Conservation (phyloP, 2,113 vertebrate genomes). For the Athene noctua region DNA sequence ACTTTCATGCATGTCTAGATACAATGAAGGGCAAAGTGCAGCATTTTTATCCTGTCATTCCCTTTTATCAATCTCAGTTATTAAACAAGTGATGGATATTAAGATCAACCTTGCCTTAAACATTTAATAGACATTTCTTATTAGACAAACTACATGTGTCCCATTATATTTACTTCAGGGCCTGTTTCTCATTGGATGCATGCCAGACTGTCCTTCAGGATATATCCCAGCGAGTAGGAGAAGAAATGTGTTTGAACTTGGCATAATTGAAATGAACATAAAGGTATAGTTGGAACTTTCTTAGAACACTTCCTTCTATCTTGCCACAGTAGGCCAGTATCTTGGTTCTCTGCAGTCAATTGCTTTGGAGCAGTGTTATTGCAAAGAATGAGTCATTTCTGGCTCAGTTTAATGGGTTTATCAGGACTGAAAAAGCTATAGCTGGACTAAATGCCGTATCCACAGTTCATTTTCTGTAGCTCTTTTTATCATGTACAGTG, state of each 20-base stretch:
- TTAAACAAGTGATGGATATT: neutral
- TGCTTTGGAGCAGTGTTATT: neutral
- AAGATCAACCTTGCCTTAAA: neutral
- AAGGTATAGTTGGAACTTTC: neutral
- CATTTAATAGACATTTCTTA: neutral
- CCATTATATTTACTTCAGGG: neutral
- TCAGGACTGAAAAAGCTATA: neutral
- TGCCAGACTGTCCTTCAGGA: conserved; percentile 44
- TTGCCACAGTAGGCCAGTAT: neutral
- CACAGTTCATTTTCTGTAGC: neutral
- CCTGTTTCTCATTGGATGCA: neutral
- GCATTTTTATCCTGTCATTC: neutral
- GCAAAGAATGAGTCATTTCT: neutral
- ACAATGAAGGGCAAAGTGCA: neutral
- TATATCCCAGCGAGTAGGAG: neutral
- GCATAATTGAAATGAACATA: conserved; percentile 51
- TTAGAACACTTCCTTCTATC: neutral
- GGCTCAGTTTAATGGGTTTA: neutral
- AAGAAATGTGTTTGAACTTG: conserved; percentile 49
- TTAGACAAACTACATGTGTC: neutral
- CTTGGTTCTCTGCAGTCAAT: neutral
- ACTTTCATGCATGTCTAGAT: neutral
- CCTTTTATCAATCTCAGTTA: neutral
- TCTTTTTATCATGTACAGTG: neutral
- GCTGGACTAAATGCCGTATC: neutral